A percentile compares a stretch with the other conserved stretches of the same genome.
These are phyloP conservation scores for Malachius bipustulatus DNA, from an alignment of 2,888 invertebrate species.

Conservation along the genomic window DNA sequence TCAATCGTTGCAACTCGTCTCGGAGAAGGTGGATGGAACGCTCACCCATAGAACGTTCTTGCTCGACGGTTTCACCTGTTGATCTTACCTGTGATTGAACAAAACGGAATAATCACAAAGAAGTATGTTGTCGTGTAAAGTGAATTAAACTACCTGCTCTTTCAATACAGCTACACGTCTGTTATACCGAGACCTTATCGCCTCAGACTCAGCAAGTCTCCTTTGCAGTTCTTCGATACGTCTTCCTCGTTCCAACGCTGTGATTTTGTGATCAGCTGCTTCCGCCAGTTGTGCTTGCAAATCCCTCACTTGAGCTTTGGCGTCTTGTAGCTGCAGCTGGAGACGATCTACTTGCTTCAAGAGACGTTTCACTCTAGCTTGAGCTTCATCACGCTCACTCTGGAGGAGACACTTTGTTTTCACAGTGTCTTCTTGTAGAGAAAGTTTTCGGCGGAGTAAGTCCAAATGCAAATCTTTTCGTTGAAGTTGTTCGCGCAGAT, in stretches of 20 bases:
- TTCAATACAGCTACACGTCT: slow-evolving; percentile 59
- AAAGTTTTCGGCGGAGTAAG: slow-evolving; percentile 73
- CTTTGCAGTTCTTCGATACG: slow-evolving; percentile 77
- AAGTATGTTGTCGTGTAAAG: no score
- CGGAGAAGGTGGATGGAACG: slow-evolving; percentile 58
- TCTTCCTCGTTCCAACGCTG: slow-evolving; percentile 68
- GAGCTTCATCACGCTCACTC: slow-evolving; percentile 58
- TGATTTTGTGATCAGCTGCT: slow-evolving; percentile 79
- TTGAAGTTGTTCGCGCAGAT: slow-evolving; percentile 80
- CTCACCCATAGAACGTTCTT: slow-evolving; percentile 56
- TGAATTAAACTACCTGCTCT: no score
- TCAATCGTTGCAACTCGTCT: slow-evolving; percentile 63
- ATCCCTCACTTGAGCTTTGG: slow-evolving; percentile 70
- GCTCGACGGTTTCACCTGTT: slow-evolving; percentile 55
- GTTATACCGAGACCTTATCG: slow-evolving; percentile 60
- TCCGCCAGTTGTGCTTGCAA: slow-evolving; percentile 76
- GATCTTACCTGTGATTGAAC: no score
- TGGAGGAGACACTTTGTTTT: slow-evolving; percentile 50
- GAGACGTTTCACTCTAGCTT: slow-evolving; percentile 61
- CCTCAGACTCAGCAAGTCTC: slow-evolving; percentile 68
- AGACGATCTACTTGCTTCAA: slow-evolving; percentile 75
- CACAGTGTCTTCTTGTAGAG: slow-evolving; percentile 66
- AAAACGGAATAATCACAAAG: no score
- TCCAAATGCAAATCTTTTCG: slow-evolving; percentile 86
- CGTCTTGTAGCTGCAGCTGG: slow-evolving; percentile 66